Evolutionary conservation across 2,113 vertebrate species (phyloP).

Genomic region (Pygoscelis antarcticus): DNA sequence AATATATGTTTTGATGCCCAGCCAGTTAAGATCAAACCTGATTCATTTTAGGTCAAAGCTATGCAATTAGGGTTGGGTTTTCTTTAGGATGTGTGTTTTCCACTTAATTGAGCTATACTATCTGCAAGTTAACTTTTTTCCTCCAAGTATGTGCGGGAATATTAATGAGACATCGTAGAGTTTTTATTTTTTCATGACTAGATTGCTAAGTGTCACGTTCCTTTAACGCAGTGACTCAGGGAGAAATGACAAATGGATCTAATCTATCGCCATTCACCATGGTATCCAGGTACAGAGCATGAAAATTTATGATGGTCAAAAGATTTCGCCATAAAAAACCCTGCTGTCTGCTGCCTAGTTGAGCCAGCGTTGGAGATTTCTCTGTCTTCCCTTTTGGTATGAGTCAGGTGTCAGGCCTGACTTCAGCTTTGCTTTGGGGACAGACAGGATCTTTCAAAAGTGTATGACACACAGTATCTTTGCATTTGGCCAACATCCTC

Average conservation of each 20-base stretch:
- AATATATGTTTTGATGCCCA: conserved; percentile 15
- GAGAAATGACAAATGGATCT: conserved; percentile 28
- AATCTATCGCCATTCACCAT: neutral
- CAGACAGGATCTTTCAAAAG: neutral
- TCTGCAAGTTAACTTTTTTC: conserved; percentile 54
- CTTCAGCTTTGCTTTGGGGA: neutral
- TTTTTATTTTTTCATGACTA: conserved; percentile 7
- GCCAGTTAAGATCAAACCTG: conserved; percentile 28
- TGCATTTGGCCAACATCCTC: neutral
- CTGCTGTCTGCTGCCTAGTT: conserved; percentile 35
- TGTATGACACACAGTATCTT: neutral
- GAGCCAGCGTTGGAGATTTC: conserved; percentile 7
- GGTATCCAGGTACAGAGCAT: conserved; percentile 4
- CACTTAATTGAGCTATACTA: conserved; percentile 52
- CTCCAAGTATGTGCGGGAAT: neutral
- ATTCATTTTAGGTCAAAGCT: conserved; percentile 57
- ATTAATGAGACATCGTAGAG: conserved; percentile 29
- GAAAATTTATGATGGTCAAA: conserved; percentile 56
- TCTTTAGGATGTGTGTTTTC: conserved; percentile 53
- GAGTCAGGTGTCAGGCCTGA: conserved; percentile 6
- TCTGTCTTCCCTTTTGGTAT: neutral
- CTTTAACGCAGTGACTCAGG: neutral
- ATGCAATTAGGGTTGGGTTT: neutral
- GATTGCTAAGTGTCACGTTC: conserved; percentile 6
- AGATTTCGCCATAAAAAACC: conserved; percentile 47